These are phyloP conservation scores for Pogonocichla stellata DNA, from an alignment of 2,113 vertebrate species.

Conservation along the genomic window DNA sequence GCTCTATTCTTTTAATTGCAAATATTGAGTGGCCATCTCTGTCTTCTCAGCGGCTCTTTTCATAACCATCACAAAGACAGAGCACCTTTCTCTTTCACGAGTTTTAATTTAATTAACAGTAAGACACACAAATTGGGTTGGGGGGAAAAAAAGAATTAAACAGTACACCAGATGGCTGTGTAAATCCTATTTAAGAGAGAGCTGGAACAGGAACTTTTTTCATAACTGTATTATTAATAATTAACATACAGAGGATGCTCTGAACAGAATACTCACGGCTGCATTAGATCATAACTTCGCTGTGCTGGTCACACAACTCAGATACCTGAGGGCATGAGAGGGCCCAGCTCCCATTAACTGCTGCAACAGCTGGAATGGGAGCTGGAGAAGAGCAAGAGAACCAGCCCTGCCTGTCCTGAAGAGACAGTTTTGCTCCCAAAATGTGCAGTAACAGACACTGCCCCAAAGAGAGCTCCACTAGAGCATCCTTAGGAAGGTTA, in stretches of 20 bases:
- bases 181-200: constrained; percentile 74
- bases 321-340: neutral
- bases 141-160: constrained; percentile 33
- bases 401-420: neutral
- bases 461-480: no score
- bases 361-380: neutral
- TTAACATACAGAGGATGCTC: constrained; percentile 73
- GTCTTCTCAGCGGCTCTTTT: neutral
- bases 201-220: constrained; percentile 69
- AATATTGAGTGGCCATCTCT: neutral
- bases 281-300: constrained; percentile 63
- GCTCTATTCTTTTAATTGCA: neutral
- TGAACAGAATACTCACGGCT: constrained; percentile 45
- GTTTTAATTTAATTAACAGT: constrained; percentile 41
- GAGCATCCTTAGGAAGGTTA: neutral
- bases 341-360: neutral
- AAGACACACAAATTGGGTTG: constrained; percentile 41
- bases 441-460: accelerated
- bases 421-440: neutral
- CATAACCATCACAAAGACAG: neutral
- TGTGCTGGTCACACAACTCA: neutral
- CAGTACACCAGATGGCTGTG: constrained; percentile 74
- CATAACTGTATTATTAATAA: constrained; percentile 74
- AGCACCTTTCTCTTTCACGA: neutral
- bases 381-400: neutral